phyloP scores from a whole-genome alignment of 2,888 invertebrate genomes.

The Minunthozetes semirufus region DNA sequence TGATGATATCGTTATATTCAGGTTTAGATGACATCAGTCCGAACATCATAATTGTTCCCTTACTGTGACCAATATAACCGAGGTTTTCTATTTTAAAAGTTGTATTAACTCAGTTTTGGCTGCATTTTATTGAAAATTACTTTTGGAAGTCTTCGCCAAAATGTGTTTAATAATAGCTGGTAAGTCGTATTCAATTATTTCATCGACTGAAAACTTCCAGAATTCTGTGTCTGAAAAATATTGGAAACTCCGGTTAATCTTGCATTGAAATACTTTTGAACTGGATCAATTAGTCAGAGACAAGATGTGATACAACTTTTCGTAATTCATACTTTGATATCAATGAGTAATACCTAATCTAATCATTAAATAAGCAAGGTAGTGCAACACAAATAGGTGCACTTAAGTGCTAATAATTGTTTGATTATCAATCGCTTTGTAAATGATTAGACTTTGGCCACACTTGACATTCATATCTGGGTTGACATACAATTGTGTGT shows the following conservation, averaged over 20 bases:
- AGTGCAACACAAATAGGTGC: background rate
- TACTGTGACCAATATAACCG: conserved; percentile 35
- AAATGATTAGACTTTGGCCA: too few species aligned
- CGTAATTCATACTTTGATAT: too few species aligned
- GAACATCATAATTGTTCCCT: conserved; percentile 37
- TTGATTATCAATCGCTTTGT: too few species aligned
- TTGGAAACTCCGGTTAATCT: background rate
- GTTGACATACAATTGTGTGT: background rate
- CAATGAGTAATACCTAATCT: background rate
- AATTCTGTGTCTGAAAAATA: background rate
- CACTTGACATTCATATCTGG: background rate
- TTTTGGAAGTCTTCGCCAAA: conserved; percentile 12
- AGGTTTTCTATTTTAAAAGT: background rate
- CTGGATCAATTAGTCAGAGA: too few species aligned
- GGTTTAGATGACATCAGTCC: conserved; percentile 26
- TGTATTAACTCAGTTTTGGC: too few species aligned
- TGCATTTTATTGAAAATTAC: background rate
- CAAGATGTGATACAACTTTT: too few species aligned
- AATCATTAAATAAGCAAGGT: background rate
- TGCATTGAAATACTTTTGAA: too few species aligned
- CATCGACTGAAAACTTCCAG: background rate
- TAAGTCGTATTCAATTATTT: background rate
- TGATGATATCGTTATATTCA: conserved; percentile 24
- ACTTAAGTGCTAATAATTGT: background rate
- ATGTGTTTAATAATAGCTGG: conserved; percentile 26